Conservation (phyloP, 2,888 invertebrate genomes). For the Petrolisthes cinctipes region DNA sequence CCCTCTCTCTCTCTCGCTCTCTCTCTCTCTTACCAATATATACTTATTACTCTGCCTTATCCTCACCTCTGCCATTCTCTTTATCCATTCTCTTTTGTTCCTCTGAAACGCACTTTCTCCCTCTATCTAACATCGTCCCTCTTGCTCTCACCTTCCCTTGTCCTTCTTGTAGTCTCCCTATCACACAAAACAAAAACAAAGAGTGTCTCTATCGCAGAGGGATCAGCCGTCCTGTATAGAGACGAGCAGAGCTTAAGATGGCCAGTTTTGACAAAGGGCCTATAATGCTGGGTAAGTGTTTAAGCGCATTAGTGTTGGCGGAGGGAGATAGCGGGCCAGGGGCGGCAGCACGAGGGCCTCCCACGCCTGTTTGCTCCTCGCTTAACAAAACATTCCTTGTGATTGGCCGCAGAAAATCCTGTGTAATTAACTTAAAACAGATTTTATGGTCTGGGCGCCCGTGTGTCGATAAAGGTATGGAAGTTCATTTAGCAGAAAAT, state of each 20-base stretch:
- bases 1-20: background rate
- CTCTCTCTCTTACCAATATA: background rate
- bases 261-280: slow-evolving; percentile 50
- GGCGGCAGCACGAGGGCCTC: slow-evolving; percentile 9
- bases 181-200: background rate
- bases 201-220: slow-evolving; percentile 20
- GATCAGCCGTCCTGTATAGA: slow-evolving; percentile 39
- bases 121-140: background rate
- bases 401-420: slow-evolving; percentile 59
- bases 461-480: slow-evolving; percentile 57
- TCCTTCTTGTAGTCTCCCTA: background rate
- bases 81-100: background rate
- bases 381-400: slow-evolving; percentile 59
- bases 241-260: slow-evolving; percentile 49
- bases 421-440: slow-evolving; percentile 64
- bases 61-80: background rate
- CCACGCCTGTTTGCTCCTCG: slow-evolving; percentile 24
- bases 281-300: slow-evolving; percentile 54
- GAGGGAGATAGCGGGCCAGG: background rate
- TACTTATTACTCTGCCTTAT: background rate
- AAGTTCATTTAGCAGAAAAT: slow-evolving; percentile 62
- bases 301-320: slow-evolving; percentile 49
- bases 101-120: background rate
- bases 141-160: background rate
- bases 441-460: slow-evolving; percentile 59